A percentile compares a stretch with the other conserved stretches of the same genome.
Evolutionary conservation across 2,888 invertebrate species (phyloP).

Genomic region (Diaprepes abbreviatus): DNA sequence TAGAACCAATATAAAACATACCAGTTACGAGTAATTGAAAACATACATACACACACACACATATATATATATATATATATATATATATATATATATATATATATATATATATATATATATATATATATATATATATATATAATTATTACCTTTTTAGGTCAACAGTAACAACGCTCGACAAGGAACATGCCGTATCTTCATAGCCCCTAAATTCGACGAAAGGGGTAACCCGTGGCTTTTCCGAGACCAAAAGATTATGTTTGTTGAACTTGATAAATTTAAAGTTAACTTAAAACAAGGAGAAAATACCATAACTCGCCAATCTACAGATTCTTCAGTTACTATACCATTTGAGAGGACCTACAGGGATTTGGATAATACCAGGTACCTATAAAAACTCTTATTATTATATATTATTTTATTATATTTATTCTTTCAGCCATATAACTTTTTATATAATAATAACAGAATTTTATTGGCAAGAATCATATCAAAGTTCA

Average conservation of each 20-base stretch:
- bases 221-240: conserved; percentile 75
- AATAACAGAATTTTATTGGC: no score
- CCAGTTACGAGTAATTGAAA: no score
- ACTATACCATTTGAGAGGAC: conserved; percentile 87
- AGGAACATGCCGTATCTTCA: conserved; percentile 79
- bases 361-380: conserved; percentile 78
- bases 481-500: no score
- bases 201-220: conserved; percentile 78
- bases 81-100: no score
- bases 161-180: conserved; percentile 38
- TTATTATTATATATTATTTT: neutral
- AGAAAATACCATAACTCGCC: conserved; percentile 75
- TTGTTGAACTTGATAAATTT: conserved; percentile 84
- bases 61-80: no score
- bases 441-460: no score
- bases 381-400: conserved; percentile 12
- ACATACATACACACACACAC: no score
- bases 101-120: no score
- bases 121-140: no score
- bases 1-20: no score
- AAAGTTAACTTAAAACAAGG: conserved; percentile 74
- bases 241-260: conserved; percentile 75
- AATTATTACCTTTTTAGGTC: conserved; percentile 15
- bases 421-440: no score
- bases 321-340: conserved; percentile 80